Percentiles rank a stretch among this genome's conserved stretches.
Evolutionary conservation across 2,888 invertebrate genomes (phyloP).

Genomic region (Nemoura dubitans): DNA sequence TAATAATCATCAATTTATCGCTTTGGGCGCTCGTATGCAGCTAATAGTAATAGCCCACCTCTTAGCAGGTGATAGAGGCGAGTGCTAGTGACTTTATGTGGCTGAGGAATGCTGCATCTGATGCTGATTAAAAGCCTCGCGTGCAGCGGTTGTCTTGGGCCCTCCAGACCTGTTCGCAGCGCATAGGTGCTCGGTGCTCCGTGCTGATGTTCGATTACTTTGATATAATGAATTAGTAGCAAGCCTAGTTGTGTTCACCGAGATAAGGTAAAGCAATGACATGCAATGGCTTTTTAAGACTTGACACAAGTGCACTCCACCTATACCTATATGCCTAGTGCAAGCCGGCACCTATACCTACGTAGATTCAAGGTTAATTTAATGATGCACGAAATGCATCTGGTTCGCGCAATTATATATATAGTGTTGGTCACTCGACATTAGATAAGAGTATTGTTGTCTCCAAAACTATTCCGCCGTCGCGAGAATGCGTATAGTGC

Average conservation of each 20-base stretch:
- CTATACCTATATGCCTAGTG: no score
- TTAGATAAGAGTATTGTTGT: background rate
- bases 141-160: background rate
- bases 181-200: background rate
- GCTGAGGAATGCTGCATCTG: background rate
- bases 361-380: background rate
- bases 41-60: background rate
- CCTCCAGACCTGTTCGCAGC: conserved; percentile 1
- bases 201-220: conserved; percentile 19
- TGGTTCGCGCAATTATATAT: background rate
- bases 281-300: conserved; percentile 21
- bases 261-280: conserved; percentile 29
- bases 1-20: background rate
- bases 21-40: conserved; percentile 2
- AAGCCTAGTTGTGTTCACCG: conserved; percentile 25
- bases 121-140: conserved; percentile 10
- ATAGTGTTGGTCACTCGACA: background rate
- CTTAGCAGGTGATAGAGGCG: background rate
- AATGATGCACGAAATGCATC: background rate
- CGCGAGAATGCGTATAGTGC: background rate
- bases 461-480: background rate
- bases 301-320: conserved; percentile 12
- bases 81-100: background rate
- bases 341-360: background rate
- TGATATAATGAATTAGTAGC: conserved; percentile 14